Base-by-base conservation (phyloP, 2,113 vertebrate species). In the Zingel zingel region DNA sequence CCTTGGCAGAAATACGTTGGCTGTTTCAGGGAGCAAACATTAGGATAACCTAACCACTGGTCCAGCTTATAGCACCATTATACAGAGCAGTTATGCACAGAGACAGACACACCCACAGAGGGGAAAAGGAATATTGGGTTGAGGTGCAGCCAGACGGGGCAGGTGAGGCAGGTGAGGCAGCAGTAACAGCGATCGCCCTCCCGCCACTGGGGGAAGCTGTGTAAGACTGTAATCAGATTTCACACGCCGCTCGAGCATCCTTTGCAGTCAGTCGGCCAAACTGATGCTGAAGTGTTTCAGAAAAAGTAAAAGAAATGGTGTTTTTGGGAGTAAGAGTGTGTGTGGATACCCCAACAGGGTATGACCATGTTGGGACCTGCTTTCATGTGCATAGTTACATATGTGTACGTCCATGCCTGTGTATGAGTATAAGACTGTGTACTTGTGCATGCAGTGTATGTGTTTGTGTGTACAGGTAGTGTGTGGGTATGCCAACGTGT, bases 201-300 rank as follows among this genome's bases (percentile, higher is more conserved):
- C 65, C 4, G 27, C 67, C 13, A 13, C 76, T 11, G 66, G 73
- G 64, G 65, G 68, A 77, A 74, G 76, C 79, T 69, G 68, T 77
- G 51, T 54, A 51, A 77, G 74, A 33, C 80, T 45, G 63, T 87
- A 87, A 89, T 89, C 85, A 87, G 72, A 87, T 87, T 89, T 80
- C 74, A 80, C 80, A 69, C 47, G 2, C 74, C 11, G 47, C 83
- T 79, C 67, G 3, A 85, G 54, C 77, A 47, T 61, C 25, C 53
- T 76, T 43, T 69, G 68, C 62, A 64, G 79, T 64, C 74, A 23
- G 63, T 27, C 7, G 3, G 66, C 7, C 1, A 4, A 62, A 50
- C 16, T 14, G 53, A 65, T 56, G n/a, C 48, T 12, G 18, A 16
- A 39, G 23, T 61, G 63, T 50, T 56, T 2, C 21, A 39, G 56